These are phyloP conservation scores for Sebastes taczanowskii DNA, from an alignment of 2,797 vertebrate genomes.

Conservation along the genomic window DNA sequence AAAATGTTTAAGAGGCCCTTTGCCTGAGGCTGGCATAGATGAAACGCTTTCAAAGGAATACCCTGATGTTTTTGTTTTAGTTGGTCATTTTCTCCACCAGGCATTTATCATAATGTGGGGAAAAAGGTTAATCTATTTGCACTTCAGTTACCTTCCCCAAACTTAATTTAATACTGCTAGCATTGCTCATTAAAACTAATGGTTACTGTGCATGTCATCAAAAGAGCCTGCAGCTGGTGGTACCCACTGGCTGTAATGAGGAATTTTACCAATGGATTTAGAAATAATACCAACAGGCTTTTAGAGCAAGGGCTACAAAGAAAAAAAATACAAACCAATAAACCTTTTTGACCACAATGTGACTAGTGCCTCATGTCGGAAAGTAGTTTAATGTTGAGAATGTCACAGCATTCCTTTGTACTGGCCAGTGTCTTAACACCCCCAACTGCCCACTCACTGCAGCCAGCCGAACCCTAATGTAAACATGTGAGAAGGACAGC, in stretches of 20 bases:
- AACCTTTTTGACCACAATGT: constrained; percentile 4
- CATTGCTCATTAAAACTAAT: constrained; percentile 30
- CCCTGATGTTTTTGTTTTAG: constrained; percentile 10
- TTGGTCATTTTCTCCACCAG: not conserved
- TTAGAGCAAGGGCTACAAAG: not conserved
- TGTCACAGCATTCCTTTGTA: constrained; percentile 29
- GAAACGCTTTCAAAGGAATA: constrained; percentile 18
- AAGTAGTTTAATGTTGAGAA: constrained; percentile 33
- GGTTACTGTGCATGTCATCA: constrained; percentile 17
- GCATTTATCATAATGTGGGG: constrained; percentile 6
- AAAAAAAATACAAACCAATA: not conserved
- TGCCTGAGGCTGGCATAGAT: constrained; percentile 13
- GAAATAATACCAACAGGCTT: constrained; percentile 16
- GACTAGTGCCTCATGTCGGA: constrained; percentile 1
- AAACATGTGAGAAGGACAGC: constrained; percentile 77
- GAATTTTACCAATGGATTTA: constrained; percentile 10
- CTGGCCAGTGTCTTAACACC: constrained; percentile 48
- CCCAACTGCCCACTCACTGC: constrained; percentile 59
- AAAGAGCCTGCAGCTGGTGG: constrained; percentile 15
- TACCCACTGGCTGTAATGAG: not conserved
- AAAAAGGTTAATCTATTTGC: constrained; percentile 24
- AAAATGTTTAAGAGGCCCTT: constrained; percentile 34
- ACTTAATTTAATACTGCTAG: not conserved
- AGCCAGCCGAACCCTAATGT: constrained; percentile 68
- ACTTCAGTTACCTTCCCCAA: constrained; percentile 16